Evolutionary conservation across 2,888 invertebrate species (phyloP).

Genomic region (Copidosoma aretas): DNA sequence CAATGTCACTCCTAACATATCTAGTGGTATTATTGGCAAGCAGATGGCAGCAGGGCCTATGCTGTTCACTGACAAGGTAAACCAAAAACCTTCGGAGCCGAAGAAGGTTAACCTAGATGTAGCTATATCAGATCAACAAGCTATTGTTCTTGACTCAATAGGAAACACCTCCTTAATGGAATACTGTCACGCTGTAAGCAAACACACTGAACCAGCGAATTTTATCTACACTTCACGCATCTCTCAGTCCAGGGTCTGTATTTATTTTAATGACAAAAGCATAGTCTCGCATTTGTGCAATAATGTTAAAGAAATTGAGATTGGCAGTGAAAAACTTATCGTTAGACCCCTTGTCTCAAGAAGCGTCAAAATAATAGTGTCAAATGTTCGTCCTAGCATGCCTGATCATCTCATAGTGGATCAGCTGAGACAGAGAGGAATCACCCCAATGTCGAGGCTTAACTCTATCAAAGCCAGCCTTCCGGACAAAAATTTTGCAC

Average conservation of each 20-base stretch:
- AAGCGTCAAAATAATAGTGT: not conserved
- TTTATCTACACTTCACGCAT: not conserved
- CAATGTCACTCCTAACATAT: too few relatives aligned
- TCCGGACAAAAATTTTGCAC: not conserved
- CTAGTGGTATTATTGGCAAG: too few relatives aligned
- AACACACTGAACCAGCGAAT: not conserved
- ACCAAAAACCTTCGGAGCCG: too few relatives aligned
- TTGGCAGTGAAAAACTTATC: not conserved
- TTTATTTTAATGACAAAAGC: not conserved
- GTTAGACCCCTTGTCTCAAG: not conserved
- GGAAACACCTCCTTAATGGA: not conserved
- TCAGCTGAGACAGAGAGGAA: not conserved
- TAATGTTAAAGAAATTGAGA: not conserved
- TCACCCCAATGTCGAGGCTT: not conserved
- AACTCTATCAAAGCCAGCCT: not conserved
- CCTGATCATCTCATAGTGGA: not conserved
- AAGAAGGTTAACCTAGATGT: too few relatives aligned
- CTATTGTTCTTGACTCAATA: not conserved
- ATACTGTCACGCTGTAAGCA: not conserved
- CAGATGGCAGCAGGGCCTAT: too few relatives aligned
- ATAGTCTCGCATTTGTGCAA: not conserved
- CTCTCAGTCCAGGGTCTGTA: slow-evolving; percentile 11
- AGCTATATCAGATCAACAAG: not conserved
- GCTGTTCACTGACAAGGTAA: too few relatives aligned
- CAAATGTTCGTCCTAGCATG: not conserved